phyloP scores from a whole-genome alignment of 2,797 vertebrate genomes.

The Balearica regulorum region DNA sequence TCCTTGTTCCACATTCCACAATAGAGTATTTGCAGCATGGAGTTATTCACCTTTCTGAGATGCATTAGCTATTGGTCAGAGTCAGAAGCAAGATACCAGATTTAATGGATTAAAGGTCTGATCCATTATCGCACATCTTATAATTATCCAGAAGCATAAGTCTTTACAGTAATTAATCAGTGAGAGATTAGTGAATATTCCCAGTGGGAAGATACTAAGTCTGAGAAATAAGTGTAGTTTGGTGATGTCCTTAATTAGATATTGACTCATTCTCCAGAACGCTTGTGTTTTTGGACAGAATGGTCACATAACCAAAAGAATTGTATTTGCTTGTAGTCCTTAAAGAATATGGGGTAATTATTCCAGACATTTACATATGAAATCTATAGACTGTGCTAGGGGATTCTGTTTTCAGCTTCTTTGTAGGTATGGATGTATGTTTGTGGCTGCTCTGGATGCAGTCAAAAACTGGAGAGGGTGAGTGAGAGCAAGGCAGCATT shows the following conservation, averaged over 20 bases:
- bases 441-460: background rate
- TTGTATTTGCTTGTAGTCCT: background rate
- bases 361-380: background rate
- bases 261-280: conserved; percentile 51
- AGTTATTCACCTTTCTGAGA: conserved; percentile 63
- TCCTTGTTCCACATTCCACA: conserved; percentile 42
- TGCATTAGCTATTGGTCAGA: conserved; percentile 63
- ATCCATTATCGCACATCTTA: conserved; percentile 69
- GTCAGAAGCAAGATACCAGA: conserved; percentile 56
- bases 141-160: conserved; percentile 68
- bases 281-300: background rate
- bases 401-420: background rate
- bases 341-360: background rate
- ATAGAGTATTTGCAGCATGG: conserved; percentile 29
- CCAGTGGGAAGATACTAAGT: conserved; percentile 62
- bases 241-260: conserved; percentile 63
- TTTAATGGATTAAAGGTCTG: conserved; percentile 70
- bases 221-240: conserved; percentile 66
- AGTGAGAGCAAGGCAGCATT: background rate
- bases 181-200: conserved; percentile 67
- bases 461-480: background rate
- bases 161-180: conserved; percentile 70
- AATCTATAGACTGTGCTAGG: background rate
- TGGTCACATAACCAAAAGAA: background rate
- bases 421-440: background rate